Evolutionary conservation across 2,113 vertebrate species (phyloP).

Genomic region (Menura novaehollandiae): DNA sequence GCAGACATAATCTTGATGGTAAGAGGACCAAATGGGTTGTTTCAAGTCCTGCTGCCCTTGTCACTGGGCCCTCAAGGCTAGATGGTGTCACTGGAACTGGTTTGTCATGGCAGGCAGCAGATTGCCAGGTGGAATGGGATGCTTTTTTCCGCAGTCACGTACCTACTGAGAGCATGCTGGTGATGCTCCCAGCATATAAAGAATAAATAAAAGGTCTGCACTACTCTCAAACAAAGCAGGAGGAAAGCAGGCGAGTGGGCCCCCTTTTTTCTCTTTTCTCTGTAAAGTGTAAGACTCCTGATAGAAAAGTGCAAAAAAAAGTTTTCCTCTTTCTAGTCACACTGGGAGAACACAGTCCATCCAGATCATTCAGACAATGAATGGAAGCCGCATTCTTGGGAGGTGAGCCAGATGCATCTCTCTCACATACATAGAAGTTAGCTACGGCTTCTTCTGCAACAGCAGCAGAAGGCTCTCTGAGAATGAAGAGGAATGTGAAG

Average conservation of each 20-base stretch:
- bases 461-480: neutral
- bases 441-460: neutral
- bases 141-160: neutral
- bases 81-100: neutral
- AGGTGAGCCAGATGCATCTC: neutral
- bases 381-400: neutral
- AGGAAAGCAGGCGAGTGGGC: neutral
- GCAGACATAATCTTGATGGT: neutral
- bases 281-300: neutral
- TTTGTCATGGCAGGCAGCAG: neutral
- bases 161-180: neutral
- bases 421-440: neutral
- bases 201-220: neutral
- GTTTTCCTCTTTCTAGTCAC: neutral
- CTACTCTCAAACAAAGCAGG: neutral
- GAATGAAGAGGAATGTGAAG: neutral
- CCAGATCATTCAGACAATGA: neutral
- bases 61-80: neutral
- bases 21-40: neutral
- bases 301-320: neutral
- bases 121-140: neutral
- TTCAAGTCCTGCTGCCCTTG: neutral
- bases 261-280: neutral
- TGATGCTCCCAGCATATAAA: neutral
- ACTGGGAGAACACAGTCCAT: neutral